Conservation (phyloP, 2,797 vertebrate genomes). For the Steatocranus sp. region DNA sequence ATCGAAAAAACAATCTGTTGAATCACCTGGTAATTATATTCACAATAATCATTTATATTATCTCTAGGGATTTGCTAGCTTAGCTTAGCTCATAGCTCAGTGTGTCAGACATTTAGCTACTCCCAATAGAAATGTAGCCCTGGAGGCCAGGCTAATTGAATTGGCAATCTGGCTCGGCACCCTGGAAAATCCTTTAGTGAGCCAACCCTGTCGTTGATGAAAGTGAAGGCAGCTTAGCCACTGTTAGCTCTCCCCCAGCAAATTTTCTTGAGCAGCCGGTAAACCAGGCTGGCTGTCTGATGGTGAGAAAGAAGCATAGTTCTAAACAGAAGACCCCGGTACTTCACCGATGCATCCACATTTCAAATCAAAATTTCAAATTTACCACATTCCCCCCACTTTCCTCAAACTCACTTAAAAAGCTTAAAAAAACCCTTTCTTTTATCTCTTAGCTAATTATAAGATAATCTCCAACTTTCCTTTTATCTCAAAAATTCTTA, state of each 20-base stretch:
- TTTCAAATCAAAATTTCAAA: neutral
- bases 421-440: rapidly evolving
- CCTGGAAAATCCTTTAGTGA: neutral
- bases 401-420: neutral
- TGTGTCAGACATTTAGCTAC: neutral
- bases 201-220: neutral
- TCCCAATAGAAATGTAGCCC: neutral
- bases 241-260: neutral
- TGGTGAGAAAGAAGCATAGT: neutral
- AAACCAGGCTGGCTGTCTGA: neutral
- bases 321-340: neutral
- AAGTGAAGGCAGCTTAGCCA: neutral
- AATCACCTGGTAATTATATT: neutral
- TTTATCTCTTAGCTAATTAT: neutral
- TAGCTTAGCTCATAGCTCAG: neutral
- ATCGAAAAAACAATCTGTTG: neutral
- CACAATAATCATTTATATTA: neutral
- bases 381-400: neutral
- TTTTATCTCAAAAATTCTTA: neutral
- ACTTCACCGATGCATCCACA: neutral
- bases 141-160: neutral
- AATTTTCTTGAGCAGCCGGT: neutral
- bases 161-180: neutral
- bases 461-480: neutral
- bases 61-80: neutral